A percentile compares a stretch with the other conserved stretches of the same genome.
Conservation (phyloP, 2,888 invertebrate genomes). For the Girardia tigrina region DNA sequence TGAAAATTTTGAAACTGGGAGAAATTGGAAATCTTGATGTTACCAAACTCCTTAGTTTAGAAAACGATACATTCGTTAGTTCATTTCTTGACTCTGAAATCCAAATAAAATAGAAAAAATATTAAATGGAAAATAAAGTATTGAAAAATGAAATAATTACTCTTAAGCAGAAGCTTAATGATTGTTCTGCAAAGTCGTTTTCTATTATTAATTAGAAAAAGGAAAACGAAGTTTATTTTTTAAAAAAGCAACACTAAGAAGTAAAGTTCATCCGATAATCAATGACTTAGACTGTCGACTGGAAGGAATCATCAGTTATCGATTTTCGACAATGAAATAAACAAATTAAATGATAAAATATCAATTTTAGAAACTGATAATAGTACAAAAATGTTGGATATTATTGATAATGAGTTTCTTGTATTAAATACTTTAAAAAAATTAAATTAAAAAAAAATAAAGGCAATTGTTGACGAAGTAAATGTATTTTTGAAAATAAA, state of each 20-base stretch:
- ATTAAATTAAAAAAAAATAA: no score
- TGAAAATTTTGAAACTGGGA: neutral
- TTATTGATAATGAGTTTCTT: no score
- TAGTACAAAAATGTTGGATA: neutral
- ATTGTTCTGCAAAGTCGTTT: neutral
- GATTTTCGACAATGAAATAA: neutral
- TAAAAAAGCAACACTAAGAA: neutral
- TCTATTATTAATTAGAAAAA: neutral
- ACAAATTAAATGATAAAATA: neutral
- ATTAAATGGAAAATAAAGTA: neutral
- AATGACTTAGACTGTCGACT: neutral
- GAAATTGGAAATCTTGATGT: neutral
- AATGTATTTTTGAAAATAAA: no score
- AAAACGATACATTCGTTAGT: neutral
- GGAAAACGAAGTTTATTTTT: neutral
- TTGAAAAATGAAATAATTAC: neutral
- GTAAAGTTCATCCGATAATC: neutral
- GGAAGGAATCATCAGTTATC: neutral
- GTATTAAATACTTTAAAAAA: no score
- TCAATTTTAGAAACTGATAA: neutral
- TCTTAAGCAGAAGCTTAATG: neutral
- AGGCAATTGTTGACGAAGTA: no score
- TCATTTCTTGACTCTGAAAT: neutral
- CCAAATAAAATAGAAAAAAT: neutral
- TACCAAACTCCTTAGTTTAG: neutral